Evolutionary conservation across 2,888 invertebrate species (phyloP), one percentile per base, ranked within the genome.

Genomic region (Oxytorus armatus): DNA sequence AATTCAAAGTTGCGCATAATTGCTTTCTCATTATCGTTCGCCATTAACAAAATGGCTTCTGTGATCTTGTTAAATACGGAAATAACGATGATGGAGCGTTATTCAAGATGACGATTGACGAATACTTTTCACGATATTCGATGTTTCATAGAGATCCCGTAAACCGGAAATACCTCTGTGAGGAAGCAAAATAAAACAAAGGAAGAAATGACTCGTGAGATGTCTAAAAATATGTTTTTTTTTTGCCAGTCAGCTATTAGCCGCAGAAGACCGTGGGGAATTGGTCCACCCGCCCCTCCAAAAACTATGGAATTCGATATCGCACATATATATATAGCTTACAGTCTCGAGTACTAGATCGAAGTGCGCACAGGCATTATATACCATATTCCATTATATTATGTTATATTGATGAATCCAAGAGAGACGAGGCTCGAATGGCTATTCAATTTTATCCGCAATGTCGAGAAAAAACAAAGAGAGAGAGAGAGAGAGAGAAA

Each of bases 361-460:
- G 4, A 29, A 72, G 57, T 47, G 59, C 47, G 75, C 47, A n/a
- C 39, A n/a, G 42, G 44, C 44, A 79, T 74, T 42, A 74, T n/a
- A n/a, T 79, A 65, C 39, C 55, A 39, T 70, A 66, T 73, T 59
- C 72, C 33, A 73, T 78, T 66, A 73, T 68, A 61, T 44, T 25
- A 53, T 68, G 33, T 55, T 21, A 29, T 74, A 79, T 74, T 51
- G 47, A 78, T 68, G 44, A 68, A 68, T 77, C 51, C 53, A 59
- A 55, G 44, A 42, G 68, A 44, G 47, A 21, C 16, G 18, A 63
- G 51, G 29, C 16, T 47, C 47, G 47, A 55, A 44, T 44, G 29
- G 8, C 63, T 69, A 76, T 76, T 73, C 73, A 68, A 68, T 73
- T 77, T 25, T 36, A 10, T 59, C 72, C 36, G 29, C 42, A 57